Percentiles rank a stretch among this genome's conserved stretches.
phyloP scores from a whole-genome alignment of 2,113 vertebrate genomes.

The Galbula dea region DNA sequence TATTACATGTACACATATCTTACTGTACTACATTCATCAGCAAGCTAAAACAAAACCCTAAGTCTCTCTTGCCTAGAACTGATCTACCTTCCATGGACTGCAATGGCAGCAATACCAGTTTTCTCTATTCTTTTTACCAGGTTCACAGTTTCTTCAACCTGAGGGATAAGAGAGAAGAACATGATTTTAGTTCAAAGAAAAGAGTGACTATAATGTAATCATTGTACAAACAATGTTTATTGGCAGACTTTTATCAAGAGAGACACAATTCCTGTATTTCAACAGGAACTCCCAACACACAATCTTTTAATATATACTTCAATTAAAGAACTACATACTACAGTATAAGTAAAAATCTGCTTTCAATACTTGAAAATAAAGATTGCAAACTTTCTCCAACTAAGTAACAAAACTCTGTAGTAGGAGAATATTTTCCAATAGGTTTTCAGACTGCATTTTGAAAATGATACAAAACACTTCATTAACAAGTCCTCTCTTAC shows the following conservation, averaged over 20 bases:
- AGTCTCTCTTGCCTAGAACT: background rate
- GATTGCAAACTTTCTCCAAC: background rate
- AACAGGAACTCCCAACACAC: background rate
- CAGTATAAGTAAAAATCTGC: background rate
- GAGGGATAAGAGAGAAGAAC: background rate
- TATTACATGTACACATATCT: background rate
- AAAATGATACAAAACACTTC: background rate
- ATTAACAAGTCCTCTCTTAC: background rate
- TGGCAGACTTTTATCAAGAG: background rate
- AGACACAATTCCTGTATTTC: background rate
- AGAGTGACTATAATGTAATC: background rate
- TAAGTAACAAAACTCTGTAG: background rate
- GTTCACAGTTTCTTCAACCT: constrained; percentile 88
- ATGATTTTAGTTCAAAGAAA: background rate
- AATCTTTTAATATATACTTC: background rate
- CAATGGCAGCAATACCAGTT: constrained; percentile 90
- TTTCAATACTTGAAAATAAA: background rate
- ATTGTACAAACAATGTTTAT: background rate
- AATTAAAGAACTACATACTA: background rate
- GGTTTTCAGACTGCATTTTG: background rate
- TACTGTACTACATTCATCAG: background rate
- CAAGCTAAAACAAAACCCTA: background rate
- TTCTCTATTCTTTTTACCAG: constrained; percentile 89
- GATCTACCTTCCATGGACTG: constrained; percentile 92
- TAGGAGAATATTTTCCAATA: background rate